Evolutionary conservation across 2,113 vertebrate species (phyloP).

Genomic region (Macroglossus sobrinus): DNA sequence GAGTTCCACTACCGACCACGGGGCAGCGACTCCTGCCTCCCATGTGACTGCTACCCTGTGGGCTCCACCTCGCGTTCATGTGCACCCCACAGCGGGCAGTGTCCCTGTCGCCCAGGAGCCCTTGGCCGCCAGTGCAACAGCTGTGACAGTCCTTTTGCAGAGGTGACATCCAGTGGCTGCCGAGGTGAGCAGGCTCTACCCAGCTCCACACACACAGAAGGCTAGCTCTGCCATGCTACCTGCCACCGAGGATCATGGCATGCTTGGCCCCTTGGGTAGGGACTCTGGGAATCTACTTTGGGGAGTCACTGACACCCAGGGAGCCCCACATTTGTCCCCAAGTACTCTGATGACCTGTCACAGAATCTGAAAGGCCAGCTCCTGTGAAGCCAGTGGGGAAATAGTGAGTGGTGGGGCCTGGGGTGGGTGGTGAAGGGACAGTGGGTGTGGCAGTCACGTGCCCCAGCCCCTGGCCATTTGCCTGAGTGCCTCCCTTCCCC

Average conservation of each 20-base stretch:
- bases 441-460: background rate
- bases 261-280: background rate
- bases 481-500: background rate
- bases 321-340: background rate
- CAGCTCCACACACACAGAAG: background rate
- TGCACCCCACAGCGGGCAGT: conserved; percentile 91
- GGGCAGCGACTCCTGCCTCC: conserved; percentile 92
- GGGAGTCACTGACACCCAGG: background rate
- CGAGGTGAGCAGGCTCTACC: conserved; percentile 83
- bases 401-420: background rate
- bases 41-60: conserved; percentile 97
- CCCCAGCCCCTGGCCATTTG: background rate
- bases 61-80: conserved; percentile 96
- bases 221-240: background rate
- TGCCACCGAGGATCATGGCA: background rate
- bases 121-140: conserved; percentile 96
- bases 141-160: conserved; percentile 96
- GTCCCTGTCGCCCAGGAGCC: conserved; percentile 94
- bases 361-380: background rate
- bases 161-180: conserved; percentile 96
- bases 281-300: background rate
- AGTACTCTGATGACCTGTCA: background rate
- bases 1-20: conserved; percentile 93
- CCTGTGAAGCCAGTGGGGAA: background rate
- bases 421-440: background rate